These are phyloP conservation scores for Alethe castanea DNA, from an alignment of 2,113 vertebrate species.

Conservation along the genomic window DNA sequence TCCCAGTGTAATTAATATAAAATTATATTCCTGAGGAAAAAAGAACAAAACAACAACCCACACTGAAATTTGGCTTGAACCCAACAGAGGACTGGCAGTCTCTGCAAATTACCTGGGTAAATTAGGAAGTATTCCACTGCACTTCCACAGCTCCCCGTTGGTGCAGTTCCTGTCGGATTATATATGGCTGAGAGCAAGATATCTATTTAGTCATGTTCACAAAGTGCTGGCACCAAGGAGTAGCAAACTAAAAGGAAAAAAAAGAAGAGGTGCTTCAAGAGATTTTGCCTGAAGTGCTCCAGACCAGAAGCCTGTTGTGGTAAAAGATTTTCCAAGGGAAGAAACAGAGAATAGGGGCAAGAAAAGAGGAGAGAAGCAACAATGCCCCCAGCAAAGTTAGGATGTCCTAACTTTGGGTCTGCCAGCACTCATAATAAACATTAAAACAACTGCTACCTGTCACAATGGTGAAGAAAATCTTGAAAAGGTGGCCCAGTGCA, in stretches of 20 bases:
- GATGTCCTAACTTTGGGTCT: too few species aligned
- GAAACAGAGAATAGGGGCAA: fast-evolving
- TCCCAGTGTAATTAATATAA: neutral
- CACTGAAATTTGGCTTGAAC: neutral
- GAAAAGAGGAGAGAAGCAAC: neutral
- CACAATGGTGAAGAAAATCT: neutral
- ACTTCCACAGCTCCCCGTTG: neutral
- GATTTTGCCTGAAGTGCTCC: neutral
- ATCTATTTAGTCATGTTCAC: neutral
- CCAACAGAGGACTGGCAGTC: neutral
- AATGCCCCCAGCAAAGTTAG: neutral
- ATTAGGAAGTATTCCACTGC: neutral
- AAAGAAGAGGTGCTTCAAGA: neutral
- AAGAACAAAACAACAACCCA: neutral
- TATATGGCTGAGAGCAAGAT: neutral
- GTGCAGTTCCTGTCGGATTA: neutral
- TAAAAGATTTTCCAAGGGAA: neutral
- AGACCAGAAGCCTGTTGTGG: neutral
- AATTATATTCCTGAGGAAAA: neutral
- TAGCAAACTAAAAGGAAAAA: neutral
- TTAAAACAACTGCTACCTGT: neutral
- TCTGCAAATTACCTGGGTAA: neutral
- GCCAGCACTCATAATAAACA: neutral
- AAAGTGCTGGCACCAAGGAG: neutral
- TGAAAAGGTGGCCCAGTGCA: fast-evolving